Conservation (phyloP, 2,888 invertebrate genomes). For the Nesidiocoris tenuis region DNA sequence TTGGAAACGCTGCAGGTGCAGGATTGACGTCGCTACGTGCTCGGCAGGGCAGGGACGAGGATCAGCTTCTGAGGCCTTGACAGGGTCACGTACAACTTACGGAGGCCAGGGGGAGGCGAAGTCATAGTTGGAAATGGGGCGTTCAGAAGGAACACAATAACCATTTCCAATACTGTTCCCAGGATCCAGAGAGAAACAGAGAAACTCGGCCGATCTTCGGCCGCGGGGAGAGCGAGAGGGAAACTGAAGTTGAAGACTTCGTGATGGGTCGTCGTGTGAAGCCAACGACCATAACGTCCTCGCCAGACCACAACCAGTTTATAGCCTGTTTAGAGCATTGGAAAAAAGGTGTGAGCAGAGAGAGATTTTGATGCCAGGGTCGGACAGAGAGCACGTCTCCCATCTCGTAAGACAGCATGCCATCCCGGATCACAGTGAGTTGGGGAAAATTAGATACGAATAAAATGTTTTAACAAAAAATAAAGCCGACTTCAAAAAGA, state of each 20-base stretch:
- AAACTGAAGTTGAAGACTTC: neutral
- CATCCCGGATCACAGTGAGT: too few relatives aligned
- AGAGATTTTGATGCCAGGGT: neutral
- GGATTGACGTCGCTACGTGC: slow-evolving; percentile 32
- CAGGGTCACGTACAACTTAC: slow-evolving; percentile 32
- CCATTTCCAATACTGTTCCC: neutral
- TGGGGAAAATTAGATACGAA: too few relatives aligned
- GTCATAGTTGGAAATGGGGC: neutral
- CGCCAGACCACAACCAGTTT: neutral
- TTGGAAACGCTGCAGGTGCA: slow-evolving; percentile 11
- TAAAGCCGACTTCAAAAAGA: too few relatives aligned
- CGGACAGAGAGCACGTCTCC: neutral
- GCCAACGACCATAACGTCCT: neutral
- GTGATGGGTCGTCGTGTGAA: neutral
- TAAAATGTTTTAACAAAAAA: too few relatives aligned
- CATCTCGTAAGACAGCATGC: too few relatives aligned
- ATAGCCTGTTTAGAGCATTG: neutral
- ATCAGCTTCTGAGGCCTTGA: slow-evolving; percentile 30
- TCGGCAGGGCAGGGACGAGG: neutral
- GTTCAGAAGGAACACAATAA: neutral
- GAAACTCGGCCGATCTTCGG: too few relatives aligned
- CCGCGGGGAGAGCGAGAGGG: neutral
- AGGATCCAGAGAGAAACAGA: too few relatives aligned
- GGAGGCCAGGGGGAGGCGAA: neutral
- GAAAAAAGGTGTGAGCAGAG: neutral